Base-by-base conservation (phyloP, 2,888 invertebrate genomes). In the Archips xylosteana region DNA sequence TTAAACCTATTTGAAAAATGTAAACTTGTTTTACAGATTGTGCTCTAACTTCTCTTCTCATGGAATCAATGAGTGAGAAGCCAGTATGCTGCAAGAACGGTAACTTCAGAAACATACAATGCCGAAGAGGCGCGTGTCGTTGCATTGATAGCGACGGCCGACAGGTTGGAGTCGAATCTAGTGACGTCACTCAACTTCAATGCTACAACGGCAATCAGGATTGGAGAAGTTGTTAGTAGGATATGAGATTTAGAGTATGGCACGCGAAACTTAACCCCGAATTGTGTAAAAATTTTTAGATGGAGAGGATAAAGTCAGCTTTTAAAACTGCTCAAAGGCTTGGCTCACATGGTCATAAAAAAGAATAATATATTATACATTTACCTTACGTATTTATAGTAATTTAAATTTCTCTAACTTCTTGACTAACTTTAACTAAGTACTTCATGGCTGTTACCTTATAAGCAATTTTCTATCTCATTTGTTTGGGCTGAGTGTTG, bases 41-140 rank as follows among this genome's bases (percentile, higher is more conserved):
- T 81, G 96, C 96, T 0, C 86, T 95, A 81, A 95, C 96, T 0
- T 83, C 89, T 2, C 79, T 88, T 34, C 71, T 95, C 9, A 88
- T 96, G 86, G 81, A 83, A 0, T 83, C 87, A 63, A 89, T 91
- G 0, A 78, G 81, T 1, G 94, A 95, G 76, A 85, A 90, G 63
- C 96, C 96, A 0, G 85, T 90, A 0, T 97, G 97, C 81, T 95
- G 95, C 78, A 80, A 83, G 8, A 96, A 96, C 83, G 97, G 97
- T 13, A 96, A 96, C 83, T 97, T 95, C 82, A 88, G 95, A 67
- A 80, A 82, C 4, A 89, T 95, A 64, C 96, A 96, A 81, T 96
- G 96, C 81, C 93, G 95, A 8, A 92, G 95, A 2, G 95, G 96
- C 0, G 77, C 87, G 45, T 96, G 96, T 80, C 95, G 95, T 57